These are phyloP conservation scores for Myotis davidii DNA, from an alignment of 2,113 vertebrate species.

Conservation along the genomic window DNA sequence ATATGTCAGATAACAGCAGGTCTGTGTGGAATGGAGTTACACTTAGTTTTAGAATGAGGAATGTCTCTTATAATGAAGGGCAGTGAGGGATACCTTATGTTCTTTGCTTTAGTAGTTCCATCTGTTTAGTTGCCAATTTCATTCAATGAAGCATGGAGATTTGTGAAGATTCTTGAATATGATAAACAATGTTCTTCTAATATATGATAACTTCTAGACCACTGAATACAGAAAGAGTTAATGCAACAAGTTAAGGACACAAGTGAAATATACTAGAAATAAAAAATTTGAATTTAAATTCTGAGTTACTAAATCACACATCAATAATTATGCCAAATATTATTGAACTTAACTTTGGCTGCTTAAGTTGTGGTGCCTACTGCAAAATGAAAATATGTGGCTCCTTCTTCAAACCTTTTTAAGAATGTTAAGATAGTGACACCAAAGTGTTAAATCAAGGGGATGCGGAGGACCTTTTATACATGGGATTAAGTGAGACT, in stretches of 20 bases:
- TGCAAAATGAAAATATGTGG: not conserved
- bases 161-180: slow-evolving; percentile 42
- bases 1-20: slow-evolving; percentile 84
- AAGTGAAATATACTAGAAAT: not conserved
- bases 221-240: slow-evolving; percentile 18
- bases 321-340: not conserved
- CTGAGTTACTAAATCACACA: slow-evolving; percentile 2
- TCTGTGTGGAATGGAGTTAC: slow-evolving; percentile 82
- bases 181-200: slow-evolving; percentile 41
- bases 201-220: not conserved
- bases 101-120: slow-evolving; percentile 81
- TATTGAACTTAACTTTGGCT: not conserved
- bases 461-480: accelerated
- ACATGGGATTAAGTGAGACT: accelerated
- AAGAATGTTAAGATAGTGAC: not conserved
- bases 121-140: slow-evolving; percentile 82
- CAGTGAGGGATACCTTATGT: slow-evolving; percentile 85
- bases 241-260: not conserved
- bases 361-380: not conserved
- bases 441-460: not conserved
- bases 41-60: slow-evolving; percentile 81
- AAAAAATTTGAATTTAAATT: not conserved
- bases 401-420: not conserved
- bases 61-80: slow-evolving; percentile 83
- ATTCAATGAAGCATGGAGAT: not conserved